These are phyloP conservation scores for Melopsittacus undulatus DNA, from an alignment of 2,797 vertebrate species.

Conservation along the genomic window DNA sequence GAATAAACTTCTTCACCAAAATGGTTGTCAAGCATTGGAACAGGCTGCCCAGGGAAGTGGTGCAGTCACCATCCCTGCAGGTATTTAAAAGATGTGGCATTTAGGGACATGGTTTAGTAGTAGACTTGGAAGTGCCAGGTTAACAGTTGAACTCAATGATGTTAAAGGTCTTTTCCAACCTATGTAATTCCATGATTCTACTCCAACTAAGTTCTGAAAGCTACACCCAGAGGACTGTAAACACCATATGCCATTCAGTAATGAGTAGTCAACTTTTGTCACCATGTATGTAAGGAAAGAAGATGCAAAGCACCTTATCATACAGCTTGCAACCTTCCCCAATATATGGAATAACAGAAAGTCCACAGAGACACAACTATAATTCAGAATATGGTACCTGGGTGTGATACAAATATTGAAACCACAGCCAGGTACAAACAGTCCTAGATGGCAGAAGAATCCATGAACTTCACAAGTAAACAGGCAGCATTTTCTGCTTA, in stretches of 20 bases:
- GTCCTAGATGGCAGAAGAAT: background rate
- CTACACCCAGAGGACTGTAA: background rate
- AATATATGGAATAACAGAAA: background rate
- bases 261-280: background rate
- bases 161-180: background rate
- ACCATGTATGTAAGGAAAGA: background rate
- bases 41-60: background rate
- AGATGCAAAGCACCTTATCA: background rate
- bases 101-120: background rate
- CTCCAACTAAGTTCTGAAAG: background rate
- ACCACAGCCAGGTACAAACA: rapidly evolving
- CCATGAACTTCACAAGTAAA: background rate
- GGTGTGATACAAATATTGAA: background rate
- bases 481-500: background rate
- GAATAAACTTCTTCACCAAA: background rate
- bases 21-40: background rate
- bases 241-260: background rate
- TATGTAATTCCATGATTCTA: background rate
- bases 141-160: background rate
- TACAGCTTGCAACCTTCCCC: background rate
- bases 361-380: background rate
- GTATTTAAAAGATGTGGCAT: background rate
- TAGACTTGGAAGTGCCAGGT: background rate
- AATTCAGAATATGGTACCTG: background rate
- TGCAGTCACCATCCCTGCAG: background rate